Percentiles rank a stretch among this genome's conserved stretches.
Conservation (phyloP, 2,797 vertebrate genomes). For the Acanthornis magna region DNA sequence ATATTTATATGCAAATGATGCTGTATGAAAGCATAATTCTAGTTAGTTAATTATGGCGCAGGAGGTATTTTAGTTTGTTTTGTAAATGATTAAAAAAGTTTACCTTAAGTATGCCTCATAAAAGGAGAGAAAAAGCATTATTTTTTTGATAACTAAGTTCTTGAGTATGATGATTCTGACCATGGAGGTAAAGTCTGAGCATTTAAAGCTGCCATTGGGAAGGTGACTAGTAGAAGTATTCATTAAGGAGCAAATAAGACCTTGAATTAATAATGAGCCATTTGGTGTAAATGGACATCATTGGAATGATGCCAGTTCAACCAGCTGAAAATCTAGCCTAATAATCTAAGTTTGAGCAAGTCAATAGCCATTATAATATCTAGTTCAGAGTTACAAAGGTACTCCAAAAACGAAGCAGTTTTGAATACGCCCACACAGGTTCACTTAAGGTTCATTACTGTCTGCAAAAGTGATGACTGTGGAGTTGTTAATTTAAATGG, state of each 20-base stretch:
- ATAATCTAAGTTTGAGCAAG: conserved; percentile 48
- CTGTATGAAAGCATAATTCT: conserved; percentile 20
- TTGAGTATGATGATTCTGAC: conserved; percentile 3
- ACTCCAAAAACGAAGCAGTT: neutral
- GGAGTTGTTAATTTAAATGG: conserved; percentile 31
- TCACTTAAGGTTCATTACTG: conserved; percentile 32
- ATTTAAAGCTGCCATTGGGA: conserved; percentile 1
- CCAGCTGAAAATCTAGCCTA: conserved; percentile 55
- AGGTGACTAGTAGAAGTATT: conserved; percentile 45
- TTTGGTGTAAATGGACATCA: conserved; percentile 42
- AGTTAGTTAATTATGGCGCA: conserved; percentile 34
- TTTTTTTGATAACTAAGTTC: neutral
- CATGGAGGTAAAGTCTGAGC: neutral
- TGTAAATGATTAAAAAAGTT: conserved; percentile 28
- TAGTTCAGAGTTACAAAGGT: conserved; percentile 34
- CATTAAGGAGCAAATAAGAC: conserved; percentile 55
- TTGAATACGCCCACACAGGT: neutral
- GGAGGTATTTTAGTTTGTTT: conserved; percentile 38
- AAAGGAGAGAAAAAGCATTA: neutral
- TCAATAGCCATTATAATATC: conserved; percentile 44
- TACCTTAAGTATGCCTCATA: neutral
- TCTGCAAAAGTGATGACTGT: conserved; percentile 12
- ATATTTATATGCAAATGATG: conserved; percentile 55
- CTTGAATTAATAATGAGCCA: conserved; percentile 65
- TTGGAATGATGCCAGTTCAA: conserved; percentile 43